phyloP scores from a whole-genome alignment of 2,888 invertebrate genomes.

The Ophion costatus region DNA sequence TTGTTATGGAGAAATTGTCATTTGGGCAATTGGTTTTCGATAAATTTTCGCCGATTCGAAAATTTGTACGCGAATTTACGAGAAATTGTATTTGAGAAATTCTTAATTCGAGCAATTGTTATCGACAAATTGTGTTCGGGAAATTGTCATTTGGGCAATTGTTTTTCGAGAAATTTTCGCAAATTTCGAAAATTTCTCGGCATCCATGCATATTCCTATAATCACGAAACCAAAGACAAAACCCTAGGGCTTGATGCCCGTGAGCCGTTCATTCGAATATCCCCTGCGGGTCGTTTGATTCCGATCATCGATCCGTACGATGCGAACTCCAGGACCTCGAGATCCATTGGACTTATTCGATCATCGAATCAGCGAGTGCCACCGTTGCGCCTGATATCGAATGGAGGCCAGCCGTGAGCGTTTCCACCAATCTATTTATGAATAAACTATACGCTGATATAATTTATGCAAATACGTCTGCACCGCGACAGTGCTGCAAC shows the following conservation, averaged over 20 bases:
- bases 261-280: constrained; percentile 64
- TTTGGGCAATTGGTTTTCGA: too few relatives aligned
- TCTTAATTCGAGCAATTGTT: too few relatives aligned
- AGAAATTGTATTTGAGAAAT: too few relatives aligned
- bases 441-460: constrained; percentile 25
- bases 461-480: constrained; percentile 1
- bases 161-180: too few relatives aligned
- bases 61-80: too few relatives aligned
- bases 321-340: constrained; percentile 40
- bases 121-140: too few relatives aligned
- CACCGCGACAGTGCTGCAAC: background rate
- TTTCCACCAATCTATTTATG: constrained; percentile 30
- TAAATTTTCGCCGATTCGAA: too few relatives aligned
- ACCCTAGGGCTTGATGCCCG: constrained; percentile 54
- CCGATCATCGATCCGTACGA: constrained; percentile 56
- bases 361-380: constrained; percentile 43
- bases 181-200: too few relatives aligned
- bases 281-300: constrained; percentile 49
- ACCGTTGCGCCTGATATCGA: constrained; percentile 7
- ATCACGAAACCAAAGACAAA: constrained; percentile 22
- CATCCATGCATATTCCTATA: background rate
- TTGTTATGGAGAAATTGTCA: too few relatives aligned
- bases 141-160: too few relatives aligned
- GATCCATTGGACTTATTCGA: constrained; percentile 42
- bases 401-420: constrained; percentile 49